These are phyloP conservation scores for Cheumatopsyche charites DNA, from an alignment of 1,140 invertebrate genomes.

Conservation along the genomic window DNA sequence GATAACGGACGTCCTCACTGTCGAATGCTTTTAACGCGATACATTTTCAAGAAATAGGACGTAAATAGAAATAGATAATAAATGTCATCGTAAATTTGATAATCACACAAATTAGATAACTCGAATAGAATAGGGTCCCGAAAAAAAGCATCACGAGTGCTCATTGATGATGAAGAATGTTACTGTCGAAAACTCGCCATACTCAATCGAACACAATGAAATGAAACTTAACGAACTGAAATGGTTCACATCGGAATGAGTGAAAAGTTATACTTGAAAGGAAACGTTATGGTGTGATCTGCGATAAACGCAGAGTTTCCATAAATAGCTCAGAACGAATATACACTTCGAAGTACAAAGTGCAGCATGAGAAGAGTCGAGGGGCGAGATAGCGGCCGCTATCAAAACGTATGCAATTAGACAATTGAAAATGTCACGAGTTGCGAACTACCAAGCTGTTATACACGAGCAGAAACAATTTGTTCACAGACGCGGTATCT, in stretches of 20 bases:
- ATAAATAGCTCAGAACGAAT: neutral
- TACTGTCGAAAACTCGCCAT: too few species aligned
- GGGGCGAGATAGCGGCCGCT: neutral
- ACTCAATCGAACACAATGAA: too few species aligned
- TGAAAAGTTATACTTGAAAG: too few species aligned
- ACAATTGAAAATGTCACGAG: conserved; percentile 27
- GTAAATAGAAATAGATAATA: conserved; percentile 16
- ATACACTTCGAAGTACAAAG: neutral
- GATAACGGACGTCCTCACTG: conserved; percentile 5
- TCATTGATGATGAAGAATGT: too few species aligned
- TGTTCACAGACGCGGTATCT: neutral
- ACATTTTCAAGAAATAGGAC: conserved; percentile 1
- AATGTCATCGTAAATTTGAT: conserved; percentile 17
- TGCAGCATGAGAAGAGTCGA: neutral
- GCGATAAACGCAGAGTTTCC: too few species aligned
- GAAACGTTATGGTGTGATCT: too few species aligned
- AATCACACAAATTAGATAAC: conserved; percentile 16
- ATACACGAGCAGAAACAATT: conserved; percentile 1
- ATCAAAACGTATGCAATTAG: conserved; percentile 19
- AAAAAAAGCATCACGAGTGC: neutral
- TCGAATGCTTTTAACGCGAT: neutral
- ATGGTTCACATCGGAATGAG: too few species aligned
- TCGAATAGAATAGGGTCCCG: conserved; percentile 1
- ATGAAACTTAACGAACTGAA: too few species aligned
- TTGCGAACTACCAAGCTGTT: conserved; percentile 18